Evolutionary conservation across 1,140 invertebrate genomes (phyloP).

Genomic region (Pseudobourletiella spinata): DNA sequence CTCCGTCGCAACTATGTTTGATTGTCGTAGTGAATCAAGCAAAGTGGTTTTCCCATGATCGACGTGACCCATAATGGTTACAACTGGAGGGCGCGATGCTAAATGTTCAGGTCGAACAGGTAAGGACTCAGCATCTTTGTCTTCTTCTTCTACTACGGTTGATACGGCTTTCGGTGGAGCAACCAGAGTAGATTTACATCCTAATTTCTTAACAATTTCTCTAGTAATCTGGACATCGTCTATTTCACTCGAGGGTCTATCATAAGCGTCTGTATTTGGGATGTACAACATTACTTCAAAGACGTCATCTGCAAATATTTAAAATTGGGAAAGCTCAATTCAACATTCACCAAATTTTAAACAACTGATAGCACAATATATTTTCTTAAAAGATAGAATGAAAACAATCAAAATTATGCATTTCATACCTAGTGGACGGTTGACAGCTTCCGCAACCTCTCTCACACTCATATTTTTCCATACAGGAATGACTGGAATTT

Average conservation of each 20-base stretch:
- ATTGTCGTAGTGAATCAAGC: slow-evolving; percentile 77
- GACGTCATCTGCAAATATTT: slow-evolving; percentile 51
- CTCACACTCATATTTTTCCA: slow-evolving; percentile 69
- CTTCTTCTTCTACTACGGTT: slow-evolving; percentile 37
- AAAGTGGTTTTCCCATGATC: slow-evolving; percentile 96
- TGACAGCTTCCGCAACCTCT: slow-evolving; percentile 55
- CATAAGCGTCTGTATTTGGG: slow-evolving; percentile 49
- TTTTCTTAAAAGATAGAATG: neutral
- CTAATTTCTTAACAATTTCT: slow-evolving; percentile 56
- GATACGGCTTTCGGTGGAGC: slow-evolving; percentile 43
- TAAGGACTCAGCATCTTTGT: slow-evolving; percentile 12
- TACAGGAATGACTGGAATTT: slow-evolving; percentile 39
- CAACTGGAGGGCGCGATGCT: slow-evolving; percentile 68
- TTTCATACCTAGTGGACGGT: slow-evolving; percentile 47
- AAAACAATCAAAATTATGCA: neutral
- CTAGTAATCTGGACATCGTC: slow-evolving; percentile 50
- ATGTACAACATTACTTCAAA: slow-evolving; percentile 58
- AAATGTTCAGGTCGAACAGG: slow-evolving; percentile 43
- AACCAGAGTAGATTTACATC: slow-evolving; percentile 49
- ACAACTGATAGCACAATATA: neutral
- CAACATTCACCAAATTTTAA: neutral
- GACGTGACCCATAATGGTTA: slow-evolving; percentile 98
- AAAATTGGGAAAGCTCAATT: neutral
- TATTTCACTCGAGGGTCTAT: slow-evolving; percentile 43
- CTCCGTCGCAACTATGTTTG: slow-evolving; percentile 78